phyloP scores from a whole-genome alignment of 2,113 vertebrate genomes.

The Rhinogobius similis region DNA sequence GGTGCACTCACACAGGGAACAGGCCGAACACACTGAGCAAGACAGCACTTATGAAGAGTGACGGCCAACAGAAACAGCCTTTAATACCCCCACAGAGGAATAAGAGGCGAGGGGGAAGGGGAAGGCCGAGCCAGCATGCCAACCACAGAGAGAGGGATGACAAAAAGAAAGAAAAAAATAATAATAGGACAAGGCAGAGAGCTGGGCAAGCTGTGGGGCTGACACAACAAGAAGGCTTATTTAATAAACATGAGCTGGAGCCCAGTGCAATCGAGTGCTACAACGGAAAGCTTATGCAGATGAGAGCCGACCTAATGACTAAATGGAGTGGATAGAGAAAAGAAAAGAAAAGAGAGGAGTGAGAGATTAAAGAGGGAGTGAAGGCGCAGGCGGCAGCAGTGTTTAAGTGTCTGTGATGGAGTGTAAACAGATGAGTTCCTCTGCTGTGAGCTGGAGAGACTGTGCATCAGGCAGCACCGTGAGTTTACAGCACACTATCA shows the following conservation, averaged over 20 bases:
- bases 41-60: slow-evolving; percentile 78
- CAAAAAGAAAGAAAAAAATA: slow-evolving; percentile 55
- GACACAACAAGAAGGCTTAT: slow-evolving; percentile 74
- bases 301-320: slow-evolving; percentile 75
- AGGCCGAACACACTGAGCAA: slow-evolving; percentile 75
- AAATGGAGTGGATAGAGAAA: slow-evolving; percentile 73
- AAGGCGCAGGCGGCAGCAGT: slow-evolving; percentile 61
- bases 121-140: slow-evolving; percentile 13
- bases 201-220: slow-evolving; percentile 60
- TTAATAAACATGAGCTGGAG: slow-evolving; percentile 79
- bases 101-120: slow-evolving; percentile 37
- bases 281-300: slow-evolving; percentile 74
- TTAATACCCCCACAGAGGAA: slow-evolving; percentile 73
- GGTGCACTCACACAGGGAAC: slow-evolving; percentile 68
- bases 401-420: slow-evolving; percentile 74
- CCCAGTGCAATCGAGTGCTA: slow-evolving; percentile 65
- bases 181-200: slow-evolving; percentile 54
- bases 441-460: slow-evolving; percentile 37
- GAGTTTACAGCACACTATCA: slow-evolving; percentile 34
- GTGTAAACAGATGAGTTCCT: slow-evolving; percentile 72
- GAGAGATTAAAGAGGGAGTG: slow-evolving; percentile 69
- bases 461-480: slow-evolving; percentile 40
- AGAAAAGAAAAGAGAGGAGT: slow-evolving; percentile 64
- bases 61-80: slow-evolving; percentile 77
- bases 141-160: slow-evolving; percentile 36